These are phyloP conservation scores for Mamestra configurata DNA, from an alignment of 1,140 invertebrate genomes.

Conservation along the genomic window DNA sequence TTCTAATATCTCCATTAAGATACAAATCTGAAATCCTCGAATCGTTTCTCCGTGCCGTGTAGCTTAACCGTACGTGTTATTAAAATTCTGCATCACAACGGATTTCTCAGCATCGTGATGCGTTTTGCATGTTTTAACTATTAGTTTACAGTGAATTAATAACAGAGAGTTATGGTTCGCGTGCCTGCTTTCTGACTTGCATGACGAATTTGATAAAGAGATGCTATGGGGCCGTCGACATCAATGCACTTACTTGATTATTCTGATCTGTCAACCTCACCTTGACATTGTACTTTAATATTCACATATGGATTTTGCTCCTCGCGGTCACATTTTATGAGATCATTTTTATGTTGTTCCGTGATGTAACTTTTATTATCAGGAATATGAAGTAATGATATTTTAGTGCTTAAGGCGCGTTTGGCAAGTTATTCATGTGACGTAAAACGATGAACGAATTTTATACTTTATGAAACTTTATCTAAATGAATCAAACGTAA, in stretches of 20 bases:
- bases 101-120: conserved; percentile 45
- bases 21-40: conserved; percentile 29
- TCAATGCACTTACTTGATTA: not conserved
- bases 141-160: conserved; percentile 55
- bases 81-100: conserved; percentile 46
- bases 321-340: conserved; percentile 46
- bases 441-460: conserved; percentile 8
- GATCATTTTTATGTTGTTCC: conserved; percentile 35
- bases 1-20: conserved; percentile 23
- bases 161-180: conserved; percentile 60
- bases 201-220: conserved; percentile 41
- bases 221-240: not conserved
- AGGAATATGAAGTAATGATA: conserved; percentile 24
- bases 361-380: conserved; percentile 49
- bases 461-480: not conserved
- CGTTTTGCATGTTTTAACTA: conserved; percentile 39
- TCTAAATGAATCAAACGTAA: not conserved
- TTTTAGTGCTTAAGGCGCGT: conserved; percentile 26
- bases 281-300: conserved; percentile 44
- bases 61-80: conserved; percentile 41
- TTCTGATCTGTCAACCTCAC: conserved; percentile 4
- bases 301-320: conserved; percentile 6
- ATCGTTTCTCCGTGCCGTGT: conserved; percentile 33
- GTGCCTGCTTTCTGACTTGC: conserved; percentile 60
- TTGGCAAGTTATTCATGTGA: conserved; percentile 11